A percentile compares a stretch with the other conserved stretches of the same genome.
phyloP scores from a whole-genome alignment of 2,113 vertebrate genomes.

The Anser brachyrhynchus region DNA sequence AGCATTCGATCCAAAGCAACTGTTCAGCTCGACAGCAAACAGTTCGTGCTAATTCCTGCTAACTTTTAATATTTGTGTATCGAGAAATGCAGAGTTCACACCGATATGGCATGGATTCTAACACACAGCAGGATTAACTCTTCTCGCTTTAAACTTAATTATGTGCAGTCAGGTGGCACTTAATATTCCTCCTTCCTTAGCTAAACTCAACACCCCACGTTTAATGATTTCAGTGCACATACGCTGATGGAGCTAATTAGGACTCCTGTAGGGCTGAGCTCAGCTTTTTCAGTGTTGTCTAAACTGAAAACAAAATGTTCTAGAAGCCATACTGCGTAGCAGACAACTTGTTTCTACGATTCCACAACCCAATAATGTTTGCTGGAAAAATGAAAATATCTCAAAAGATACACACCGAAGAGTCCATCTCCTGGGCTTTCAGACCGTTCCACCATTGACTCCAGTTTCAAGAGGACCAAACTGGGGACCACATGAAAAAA shows the following conservation, averaged over 20 bases:
- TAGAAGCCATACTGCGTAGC: conserved; percentile 3
- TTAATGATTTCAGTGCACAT: not conserved
- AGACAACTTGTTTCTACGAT: not conserved
- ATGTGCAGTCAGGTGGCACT: not conserved
- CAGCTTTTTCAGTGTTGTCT: conserved; percentile 27
- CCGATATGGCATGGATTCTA: not conserved
- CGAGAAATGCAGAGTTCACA: not conserved
- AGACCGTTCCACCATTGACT: not conserved
- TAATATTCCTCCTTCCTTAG: not conserved
- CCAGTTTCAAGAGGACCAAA: not conserved
- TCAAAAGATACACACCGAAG: not conserved
- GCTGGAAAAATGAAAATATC: not conserved
- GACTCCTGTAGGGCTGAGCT: conserved; percentile 36
- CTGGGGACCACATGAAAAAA: not conserved
- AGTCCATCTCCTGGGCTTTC: not conserved
- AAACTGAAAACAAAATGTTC: conserved; percentile 60
- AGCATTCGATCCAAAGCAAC: not conserved
- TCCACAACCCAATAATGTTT: accelerated
- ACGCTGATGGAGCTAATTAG: conserved; percentile 54
- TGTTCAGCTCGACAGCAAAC: not conserved
- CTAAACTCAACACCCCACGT: not conserved
- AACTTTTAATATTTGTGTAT: not conserved
- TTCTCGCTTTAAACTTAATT: not conserved
- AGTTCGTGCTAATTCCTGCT: conserved; percentile 18
- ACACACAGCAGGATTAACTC: conserved; percentile 33